phyloP scores from a whole-genome alignment of 2,113 vertebrate genomes.

The Malurus cyaneus region DNA sequence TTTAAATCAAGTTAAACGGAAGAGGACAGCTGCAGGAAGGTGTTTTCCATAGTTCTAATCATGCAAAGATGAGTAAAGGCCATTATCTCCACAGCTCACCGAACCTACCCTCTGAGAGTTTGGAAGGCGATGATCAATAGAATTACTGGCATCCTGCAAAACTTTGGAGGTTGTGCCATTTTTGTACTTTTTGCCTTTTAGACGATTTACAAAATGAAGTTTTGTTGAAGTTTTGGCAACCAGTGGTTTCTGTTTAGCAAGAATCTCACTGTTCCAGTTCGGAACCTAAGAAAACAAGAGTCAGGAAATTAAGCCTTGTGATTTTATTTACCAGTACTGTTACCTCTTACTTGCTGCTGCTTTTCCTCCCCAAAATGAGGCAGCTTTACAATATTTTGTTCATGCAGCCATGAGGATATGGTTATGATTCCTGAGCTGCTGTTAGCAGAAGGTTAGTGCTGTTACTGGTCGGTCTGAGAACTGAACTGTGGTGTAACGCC shows the following conservation, averaged over 20 bases:
- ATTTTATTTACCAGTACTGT: background rate
- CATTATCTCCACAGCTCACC: background rate
- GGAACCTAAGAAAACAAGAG: constrained; percentile 80
- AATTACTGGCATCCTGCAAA: constrained; percentile 92
- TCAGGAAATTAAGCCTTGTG: background rate
- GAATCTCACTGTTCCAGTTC: constrained; percentile 90
- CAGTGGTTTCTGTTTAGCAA: constrained; percentile 88
- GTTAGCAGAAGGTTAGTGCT: background rate
- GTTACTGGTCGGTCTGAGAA: background rate
- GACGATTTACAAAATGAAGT: constrained; percentile 91
- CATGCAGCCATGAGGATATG: background rate
- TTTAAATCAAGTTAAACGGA: background rate
- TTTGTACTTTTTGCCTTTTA: constrained; percentile 93
- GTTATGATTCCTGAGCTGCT: background rate
- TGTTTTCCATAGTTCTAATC: background rate
- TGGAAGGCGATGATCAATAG: constrained; percentile 75
- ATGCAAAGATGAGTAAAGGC: background rate
- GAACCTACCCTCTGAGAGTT: constrained; percentile 81
- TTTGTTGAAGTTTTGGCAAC: constrained; percentile 88
- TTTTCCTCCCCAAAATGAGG: background rate
- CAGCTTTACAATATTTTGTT: background rate
- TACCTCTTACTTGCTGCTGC: background rate
- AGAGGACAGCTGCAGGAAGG: background rate
- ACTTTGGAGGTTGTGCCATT: constrained; percentile 80
- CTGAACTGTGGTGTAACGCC: background rate